Conservation (phyloP, 2,888 invertebrate species). For the Sipunculus nudus region DNA sequence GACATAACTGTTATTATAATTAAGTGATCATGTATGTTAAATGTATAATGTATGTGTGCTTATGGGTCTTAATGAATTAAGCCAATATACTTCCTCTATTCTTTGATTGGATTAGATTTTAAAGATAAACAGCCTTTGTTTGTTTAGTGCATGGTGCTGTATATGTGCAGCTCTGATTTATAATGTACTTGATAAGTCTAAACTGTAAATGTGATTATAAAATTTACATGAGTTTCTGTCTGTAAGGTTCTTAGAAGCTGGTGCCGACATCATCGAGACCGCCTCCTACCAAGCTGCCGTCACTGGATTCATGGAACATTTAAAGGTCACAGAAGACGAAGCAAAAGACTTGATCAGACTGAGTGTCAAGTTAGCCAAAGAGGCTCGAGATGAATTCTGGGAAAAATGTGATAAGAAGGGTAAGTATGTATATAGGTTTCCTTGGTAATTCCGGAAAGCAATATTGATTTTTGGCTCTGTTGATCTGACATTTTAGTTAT, state of each 20-base stretch:
- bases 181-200: no score
- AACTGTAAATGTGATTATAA: no score
- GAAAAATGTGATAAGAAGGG: slow-evolving; percentile 4
- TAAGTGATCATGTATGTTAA: no score
- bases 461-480: slow-evolving; percentile 7
- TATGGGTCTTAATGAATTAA: no score
- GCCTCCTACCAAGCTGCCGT: slow-evolving; percentile 88
- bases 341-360: slow-evolving; percentile 78
- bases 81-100: no score
- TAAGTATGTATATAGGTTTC: no score
- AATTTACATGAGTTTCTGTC: slow-evolving; percentile 16
- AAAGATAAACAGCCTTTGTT: no score
- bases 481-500: slow-evolving; percentile 54
- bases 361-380: slow-evolving; percentile 79
- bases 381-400: slow-evolving; percentile 70
- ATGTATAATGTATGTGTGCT: no score
- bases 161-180: neutral
- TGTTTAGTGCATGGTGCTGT: neutral
- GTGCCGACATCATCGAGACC: slow-evolving; percentile 86
- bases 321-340: slow-evolving; percentile 76
- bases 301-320: slow-evolving; percentile 78
- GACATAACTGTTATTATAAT: no score
- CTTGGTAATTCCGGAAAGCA: neutral
- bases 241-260: slow-evolving; percentile 73
- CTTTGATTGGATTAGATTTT: no score